These are phyloP conservation scores for Acrobasis consociella DNA, from an alignment of 2,888 invertebrate species.

Conservation along the genomic window DNA sequence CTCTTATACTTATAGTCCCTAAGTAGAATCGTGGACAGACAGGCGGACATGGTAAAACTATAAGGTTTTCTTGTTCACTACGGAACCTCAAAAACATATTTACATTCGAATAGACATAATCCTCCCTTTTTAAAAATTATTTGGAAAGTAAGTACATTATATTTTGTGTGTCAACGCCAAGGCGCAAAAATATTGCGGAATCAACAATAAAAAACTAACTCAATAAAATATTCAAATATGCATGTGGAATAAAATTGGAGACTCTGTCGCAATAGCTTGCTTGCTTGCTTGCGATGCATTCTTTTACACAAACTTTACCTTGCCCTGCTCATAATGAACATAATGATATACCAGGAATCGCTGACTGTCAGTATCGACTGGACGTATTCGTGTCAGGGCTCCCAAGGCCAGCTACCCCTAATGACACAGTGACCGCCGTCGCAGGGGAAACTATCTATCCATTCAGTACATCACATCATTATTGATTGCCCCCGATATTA, in stretches of 20 bases:
- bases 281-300: slow-evolving; percentile 14
- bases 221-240: slow-evolving; percentile 7
- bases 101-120: background rate
- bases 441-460: slow-evolving; percentile 29
- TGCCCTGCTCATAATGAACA: background rate
- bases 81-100: background rate
- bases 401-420: slow-evolving; percentile 34
- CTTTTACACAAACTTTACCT: slow-evolving; percentile 14
- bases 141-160: background rate
- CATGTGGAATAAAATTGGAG: slow-evolving; percentile 9
- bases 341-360: slow-evolving; percentile 16
- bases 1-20: no score
- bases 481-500: slow-evolving; percentile 55
- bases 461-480: slow-evolving; percentile 38
- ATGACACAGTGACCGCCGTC: slow-evolving; percentile 35
- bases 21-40: no score
- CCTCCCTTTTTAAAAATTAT: background rate
- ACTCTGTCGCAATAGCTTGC: slow-evolving; percentile 8
- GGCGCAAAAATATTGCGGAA: slow-evolving; percentile 8
- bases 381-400: slow-evolving; percentile 36
- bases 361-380: slow-evolving; percentile 32
- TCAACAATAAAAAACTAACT: slow-evolving; percentile 6
- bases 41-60: no score
- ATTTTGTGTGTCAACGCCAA: background rate
- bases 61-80: no score